Percentiles rank a stretch among this genome's conserved stretches.
Evolutionary conservation across 2,797 vertebrate species (phyloP).

Genomic region (Phalloptychus januarius): DNA sequence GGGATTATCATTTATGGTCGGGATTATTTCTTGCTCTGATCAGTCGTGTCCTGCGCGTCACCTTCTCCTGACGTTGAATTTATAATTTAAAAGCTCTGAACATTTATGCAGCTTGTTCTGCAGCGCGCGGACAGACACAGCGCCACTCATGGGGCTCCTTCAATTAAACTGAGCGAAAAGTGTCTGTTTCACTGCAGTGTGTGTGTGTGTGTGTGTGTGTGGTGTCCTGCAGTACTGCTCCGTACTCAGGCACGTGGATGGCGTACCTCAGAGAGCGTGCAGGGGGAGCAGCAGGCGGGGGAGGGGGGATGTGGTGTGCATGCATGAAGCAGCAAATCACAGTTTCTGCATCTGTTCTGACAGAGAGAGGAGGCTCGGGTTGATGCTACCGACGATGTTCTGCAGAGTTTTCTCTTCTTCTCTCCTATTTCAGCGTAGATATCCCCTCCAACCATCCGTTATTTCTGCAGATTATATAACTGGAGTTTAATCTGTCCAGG

Average conservation of each 20-base stretch:
- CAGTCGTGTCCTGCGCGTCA: conserved; percentile 6
- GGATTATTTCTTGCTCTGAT: conserved; percentile 17
- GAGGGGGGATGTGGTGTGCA: conserved; percentile 12
- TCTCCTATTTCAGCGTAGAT: conserved; percentile 30
- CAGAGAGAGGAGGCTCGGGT: not conserved
- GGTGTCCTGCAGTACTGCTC: conserved; percentile 62
- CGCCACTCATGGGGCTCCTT: conserved; percentile 15
- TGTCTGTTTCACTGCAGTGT: conserved; percentile 65
- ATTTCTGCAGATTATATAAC: conserved; percentile 68
- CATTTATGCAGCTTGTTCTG: not conserved
- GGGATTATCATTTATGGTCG: conserved; percentile 32
- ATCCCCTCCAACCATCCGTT: conserved; percentile 20
- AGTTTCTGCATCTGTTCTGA: conserved; percentile 27
- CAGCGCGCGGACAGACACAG: conserved; percentile 13
- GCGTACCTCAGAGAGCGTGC: conserved; percentile 60
- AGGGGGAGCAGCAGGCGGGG: conserved; percentile 48
- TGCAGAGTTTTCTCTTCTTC: conserved; percentile 14
- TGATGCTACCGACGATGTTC: conserved; percentile 1
- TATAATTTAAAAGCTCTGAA: not conserved
- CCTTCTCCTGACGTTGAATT: not conserved
- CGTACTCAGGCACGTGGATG: conserved; percentile 64
- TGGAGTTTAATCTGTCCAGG: conserved; percentile 68
- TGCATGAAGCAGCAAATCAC: conserved; percentile 24
- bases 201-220: conserved; percentile 21
- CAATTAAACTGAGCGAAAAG: conserved; percentile 38